Base-by-base conservation (phyloP, 2,113 vertebrate genomes). In the Tetrax tetrax region DNA sequence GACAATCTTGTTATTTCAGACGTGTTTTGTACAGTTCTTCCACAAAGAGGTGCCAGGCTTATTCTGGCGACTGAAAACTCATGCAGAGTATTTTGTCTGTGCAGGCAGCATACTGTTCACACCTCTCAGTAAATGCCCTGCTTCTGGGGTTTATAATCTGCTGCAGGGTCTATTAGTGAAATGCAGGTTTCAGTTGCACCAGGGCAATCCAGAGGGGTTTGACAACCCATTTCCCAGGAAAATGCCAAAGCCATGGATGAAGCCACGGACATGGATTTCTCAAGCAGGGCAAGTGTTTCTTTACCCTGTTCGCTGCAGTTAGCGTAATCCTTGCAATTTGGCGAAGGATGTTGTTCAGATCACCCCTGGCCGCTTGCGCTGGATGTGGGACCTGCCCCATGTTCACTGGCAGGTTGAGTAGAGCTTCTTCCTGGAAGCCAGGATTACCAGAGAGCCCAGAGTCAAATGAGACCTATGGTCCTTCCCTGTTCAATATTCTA, bases 1-100 rank as follows among this genome's bases (percentile, higher is more conserved):
- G 76, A 93, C 86, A 94, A 81, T 88, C 90, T 56, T 92, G 64
- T 48, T 92, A 51, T 41, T 94, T 92, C 79, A 93, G 90, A 64
- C 11, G 9, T 88, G 64, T 90, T 90, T 61, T 83, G 63, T 82
- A 83, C 59, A 72, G 92, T 95, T 96, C 95, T 95, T 97, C 96
- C 93, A 90, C 88, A 78, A 90, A 80, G 75, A 93, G 88, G 59
- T 94, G 79, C 79, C 78, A 83, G 87, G 75, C 59, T 93, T 93
- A 65, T 63, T 83, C 78, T 90, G 75, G 86, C 86, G 78, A 83
- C 75, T 45, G 38, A 65, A 83, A 93, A 43, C 37, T 56, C 63
- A 83, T 48, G 9, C 54, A 63, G 91, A 87, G 47, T 47, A 74
- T 92, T 93, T 77, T 8, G 2, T 83, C 61, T 86, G 75, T 83